Evolutionary conservation across 2,113 vertebrate species (phyloP).

Genomic region (Aegotheles bennettii): DNA sequence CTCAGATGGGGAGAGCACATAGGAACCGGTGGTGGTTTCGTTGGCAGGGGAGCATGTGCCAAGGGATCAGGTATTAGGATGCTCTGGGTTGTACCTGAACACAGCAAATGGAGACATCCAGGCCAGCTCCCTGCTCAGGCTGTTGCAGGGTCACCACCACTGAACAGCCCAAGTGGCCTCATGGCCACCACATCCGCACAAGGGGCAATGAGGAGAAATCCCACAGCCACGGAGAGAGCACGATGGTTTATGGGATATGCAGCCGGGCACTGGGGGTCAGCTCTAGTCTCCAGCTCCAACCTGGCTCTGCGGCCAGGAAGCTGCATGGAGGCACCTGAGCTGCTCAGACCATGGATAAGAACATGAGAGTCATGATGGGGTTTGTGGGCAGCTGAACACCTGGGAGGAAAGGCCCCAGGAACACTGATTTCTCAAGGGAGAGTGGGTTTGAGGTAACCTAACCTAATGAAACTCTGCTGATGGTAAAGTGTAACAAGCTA

Average conservation of each 20-base stretch:
- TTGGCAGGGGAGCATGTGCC: background rate
- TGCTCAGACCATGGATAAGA: background rate
- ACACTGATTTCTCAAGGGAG: background rate
- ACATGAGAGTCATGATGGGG: background rate
- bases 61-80: background rate
- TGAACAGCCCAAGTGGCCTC: background rate
- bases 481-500: background rate
- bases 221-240: background rate
- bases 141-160: rapidly evolving
- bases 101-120: rapidly evolving
- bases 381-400: background rate
- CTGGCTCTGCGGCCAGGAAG: background rate
- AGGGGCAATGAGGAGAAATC: background rate
- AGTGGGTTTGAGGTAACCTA: background rate
- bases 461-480: background rate
- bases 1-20: background rate
- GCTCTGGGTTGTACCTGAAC: background rate
- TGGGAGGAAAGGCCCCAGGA: background rate
- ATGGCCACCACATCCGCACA: background rate
- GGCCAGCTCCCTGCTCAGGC: background rate
- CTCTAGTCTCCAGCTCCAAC: background rate
- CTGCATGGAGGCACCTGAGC: background rate
- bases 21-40: background rate
- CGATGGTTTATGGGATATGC: rapidly evolving
- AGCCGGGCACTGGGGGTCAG: background rate